Evolutionary conservation across 2,888 invertebrate species (phyloP), one percentile per base, ranked within the genome.

Genomic region (Rhagium mordax): DNA sequence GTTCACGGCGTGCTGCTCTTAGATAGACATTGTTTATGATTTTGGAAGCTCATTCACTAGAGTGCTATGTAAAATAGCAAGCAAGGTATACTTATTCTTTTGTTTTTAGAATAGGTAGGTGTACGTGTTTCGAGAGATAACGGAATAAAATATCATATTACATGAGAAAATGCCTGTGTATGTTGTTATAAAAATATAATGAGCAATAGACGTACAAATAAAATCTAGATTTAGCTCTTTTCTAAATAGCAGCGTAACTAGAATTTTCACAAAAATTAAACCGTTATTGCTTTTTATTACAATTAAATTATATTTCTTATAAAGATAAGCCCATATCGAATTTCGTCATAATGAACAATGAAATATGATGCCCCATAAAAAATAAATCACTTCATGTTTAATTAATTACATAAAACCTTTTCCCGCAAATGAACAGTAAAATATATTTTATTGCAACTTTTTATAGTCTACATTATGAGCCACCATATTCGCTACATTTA

Each of bases 81-180:
- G 60, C 18, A 16, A 60, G 60, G 29, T 29, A 33, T 33, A 27
- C 41, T 41, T 41, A 60, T 60, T 60, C 60, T 18, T 60, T 60
- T 60, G 60, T 60, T 60, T 60, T 16, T 41, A 18, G 60, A 41
- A 29, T 41, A 60, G 60, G 41, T 60, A 60, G 60, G 60, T 60
- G 60, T 16, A 33, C 20, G 18, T 33, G 60, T 60, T 33, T 60
- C 60, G 13, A 16, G 18, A 60, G 60, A 60, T 60, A 60, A 60
- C 41, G 18, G 60, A 18, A 16, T 15, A 60, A 41, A 60, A 41
- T 60, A 60, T 60, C 60, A 20, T 41, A 16, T 60, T 60, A 60
- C 55, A 57, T 8, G 55, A 57, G 55, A 57, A 16, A 27, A 27
- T 57, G 27, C 24, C 8, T 57, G 24, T 57, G 16, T 27, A 21